phyloP scores from a whole-genome alignment of 2,888 invertebrate genomes.

The Imbricaverruca yamaguchii region DNA sequence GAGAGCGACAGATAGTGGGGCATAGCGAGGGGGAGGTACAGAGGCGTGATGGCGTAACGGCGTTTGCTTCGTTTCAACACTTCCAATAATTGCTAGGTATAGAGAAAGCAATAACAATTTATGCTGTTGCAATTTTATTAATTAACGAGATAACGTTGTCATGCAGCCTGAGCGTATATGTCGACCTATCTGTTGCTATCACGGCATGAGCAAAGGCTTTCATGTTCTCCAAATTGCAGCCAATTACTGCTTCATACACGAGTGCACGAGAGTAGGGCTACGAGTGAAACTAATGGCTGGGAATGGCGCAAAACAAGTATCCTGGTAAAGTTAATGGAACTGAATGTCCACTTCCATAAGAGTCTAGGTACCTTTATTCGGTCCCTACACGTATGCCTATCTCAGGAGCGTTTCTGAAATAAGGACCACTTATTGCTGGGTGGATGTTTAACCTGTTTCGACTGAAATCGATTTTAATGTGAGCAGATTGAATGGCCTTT shows the following conservation, averaged over 20 bases:
- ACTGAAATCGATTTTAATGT: background rate
- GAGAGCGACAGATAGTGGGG: too few species aligned
- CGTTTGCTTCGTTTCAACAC: background rate
- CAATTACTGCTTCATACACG: background rate
- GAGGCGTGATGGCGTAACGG: background rate
- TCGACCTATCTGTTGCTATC: background rate
- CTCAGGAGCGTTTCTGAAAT: too few species aligned
- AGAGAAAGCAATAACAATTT: background rate
- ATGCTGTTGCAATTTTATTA: background rate
- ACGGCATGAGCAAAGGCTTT: background rate
- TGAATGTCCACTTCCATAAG: background rate
- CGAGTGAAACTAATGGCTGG: background rate
- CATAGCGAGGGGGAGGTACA: background rate
- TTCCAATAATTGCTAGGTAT: background rate
- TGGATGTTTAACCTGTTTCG: background rate
- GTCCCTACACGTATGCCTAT: too few species aligned
- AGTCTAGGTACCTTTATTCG: too few species aligned
- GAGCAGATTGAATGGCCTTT: background rate
- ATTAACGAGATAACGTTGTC: background rate
- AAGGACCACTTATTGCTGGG: too few species aligned
- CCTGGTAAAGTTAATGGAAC: background rate
- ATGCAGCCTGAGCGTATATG: background rate
- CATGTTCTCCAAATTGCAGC: conserved; percentile 4
- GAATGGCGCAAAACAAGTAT: background rate
- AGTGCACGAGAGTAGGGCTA: background rate